Conservation (phyloP, 2,113 vertebrate species). For the Acrocephalus kingi region DNA sequence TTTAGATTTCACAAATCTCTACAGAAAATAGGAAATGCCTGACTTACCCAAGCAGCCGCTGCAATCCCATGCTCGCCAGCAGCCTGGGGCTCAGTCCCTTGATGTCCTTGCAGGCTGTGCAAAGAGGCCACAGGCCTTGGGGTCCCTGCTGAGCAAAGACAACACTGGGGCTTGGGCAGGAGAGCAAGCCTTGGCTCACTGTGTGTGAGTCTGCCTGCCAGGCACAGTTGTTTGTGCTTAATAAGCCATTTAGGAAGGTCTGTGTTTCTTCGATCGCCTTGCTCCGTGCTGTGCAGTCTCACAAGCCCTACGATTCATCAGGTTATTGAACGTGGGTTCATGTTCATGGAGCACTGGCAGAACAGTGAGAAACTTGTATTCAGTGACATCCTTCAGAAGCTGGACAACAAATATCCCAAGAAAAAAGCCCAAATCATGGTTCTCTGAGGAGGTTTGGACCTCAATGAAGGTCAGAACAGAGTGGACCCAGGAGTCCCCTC, state of each 20-base stretch:
- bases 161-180: not conserved
- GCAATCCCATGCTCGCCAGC: accelerated
- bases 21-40: not conserved
- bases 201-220: not conserved
- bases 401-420: not conserved
- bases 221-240: not conserved
- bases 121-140: not conserved
- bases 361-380: not conserved
- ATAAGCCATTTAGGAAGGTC: not conserved
- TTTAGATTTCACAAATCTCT: not conserved
- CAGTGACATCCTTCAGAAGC: not conserved
- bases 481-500: not conserved
- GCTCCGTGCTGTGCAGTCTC: accelerated
- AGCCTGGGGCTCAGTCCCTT: not conserved
- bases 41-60: not conserved
- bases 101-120: not conserved
- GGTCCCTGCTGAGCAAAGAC: not conserved
- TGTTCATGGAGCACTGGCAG: not conserved
- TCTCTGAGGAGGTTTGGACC: not conserved
- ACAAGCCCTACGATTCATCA: accelerated
- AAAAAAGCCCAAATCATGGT: not conserved
- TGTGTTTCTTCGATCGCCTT: not conserved
- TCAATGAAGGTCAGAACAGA: accelerated
- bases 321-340: not conserved
- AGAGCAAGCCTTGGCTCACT: not conserved